Evolutionary conservation across 2,888 invertebrate genomes (phyloP).

Genomic region (Idaea straminata): DNA sequence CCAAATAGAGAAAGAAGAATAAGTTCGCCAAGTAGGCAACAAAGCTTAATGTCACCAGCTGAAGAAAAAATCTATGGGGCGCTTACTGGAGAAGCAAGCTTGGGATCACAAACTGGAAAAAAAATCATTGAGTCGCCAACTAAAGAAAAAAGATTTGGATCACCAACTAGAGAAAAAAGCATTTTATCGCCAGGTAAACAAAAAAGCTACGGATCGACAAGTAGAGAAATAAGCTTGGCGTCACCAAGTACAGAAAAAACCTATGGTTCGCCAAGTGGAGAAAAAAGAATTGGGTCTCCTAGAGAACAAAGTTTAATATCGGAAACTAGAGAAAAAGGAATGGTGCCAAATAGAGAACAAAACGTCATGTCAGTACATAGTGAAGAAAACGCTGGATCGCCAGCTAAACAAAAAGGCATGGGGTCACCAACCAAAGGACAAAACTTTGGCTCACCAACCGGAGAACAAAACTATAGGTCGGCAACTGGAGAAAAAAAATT

Average conservation of each 20-base stretch:
- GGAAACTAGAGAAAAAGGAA: no score
- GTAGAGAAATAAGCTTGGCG: not conserved
- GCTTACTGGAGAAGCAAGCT: not conserved
- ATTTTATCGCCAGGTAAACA: not conserved
- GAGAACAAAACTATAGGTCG: not conserved
- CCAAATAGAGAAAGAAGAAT: not conserved
- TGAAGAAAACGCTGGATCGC: no score
- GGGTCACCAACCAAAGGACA: not conserved
- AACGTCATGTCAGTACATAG: no score
- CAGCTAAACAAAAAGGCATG: no score
- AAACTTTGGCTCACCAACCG: not conserved
- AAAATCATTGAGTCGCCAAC: not conserved
- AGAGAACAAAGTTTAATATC: not conserved
- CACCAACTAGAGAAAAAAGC: not conserved
- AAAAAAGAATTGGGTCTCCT: not conserved
- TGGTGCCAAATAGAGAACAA: no score
- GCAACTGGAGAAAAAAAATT: not conserved
- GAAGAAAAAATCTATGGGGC: not conserved
- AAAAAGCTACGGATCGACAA: not conserved
- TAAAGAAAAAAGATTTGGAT: not conserved
- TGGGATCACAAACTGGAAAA: not conserved
- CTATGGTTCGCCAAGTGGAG: not conserved
- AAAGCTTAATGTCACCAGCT: not conserved
- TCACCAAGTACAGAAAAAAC: not conserved
- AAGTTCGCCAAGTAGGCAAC: not conserved